Conservation (phyloP, 1,140 invertebrate genomes). For the Diachasmimorpha longicaudata region DNA sequence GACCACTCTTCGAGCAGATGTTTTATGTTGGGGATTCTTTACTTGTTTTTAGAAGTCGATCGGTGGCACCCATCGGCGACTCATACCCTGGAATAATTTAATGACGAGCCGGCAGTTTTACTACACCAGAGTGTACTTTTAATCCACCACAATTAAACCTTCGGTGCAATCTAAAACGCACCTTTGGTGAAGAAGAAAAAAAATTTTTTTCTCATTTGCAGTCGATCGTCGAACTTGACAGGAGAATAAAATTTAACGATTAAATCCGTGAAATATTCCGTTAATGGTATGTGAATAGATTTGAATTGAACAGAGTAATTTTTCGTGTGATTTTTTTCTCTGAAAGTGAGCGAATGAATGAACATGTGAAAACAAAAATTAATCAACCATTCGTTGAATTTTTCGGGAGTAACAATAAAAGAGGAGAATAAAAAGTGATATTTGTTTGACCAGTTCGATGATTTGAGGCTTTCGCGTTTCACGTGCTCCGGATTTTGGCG, state of each 20-base stretch:
- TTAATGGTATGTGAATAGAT: too few species aligned
- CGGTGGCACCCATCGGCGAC: conserved; percentile 40
- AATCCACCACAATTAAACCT: conserved; percentile 50
- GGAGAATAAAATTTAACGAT: too few species aligned
- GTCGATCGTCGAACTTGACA: background rate
- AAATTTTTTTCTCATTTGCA: background rate
- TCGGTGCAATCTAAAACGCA: background rate
- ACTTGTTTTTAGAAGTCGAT: conserved; percentile 34
- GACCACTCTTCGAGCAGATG: conserved; percentile 4
- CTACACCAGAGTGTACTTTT: background rate
- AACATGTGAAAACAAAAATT: background rate
- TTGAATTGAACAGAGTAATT: too few species aligned
- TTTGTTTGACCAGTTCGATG: conserved; percentile 7
- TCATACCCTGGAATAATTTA: conserved; percentile 54
- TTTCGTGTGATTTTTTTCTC: too few species aligned
- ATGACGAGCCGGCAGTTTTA: conserved; percentile 42
- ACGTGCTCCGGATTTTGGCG: background rate
- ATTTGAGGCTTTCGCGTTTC: background rate
- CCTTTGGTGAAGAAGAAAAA: background rate
- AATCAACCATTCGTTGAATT: background rate
- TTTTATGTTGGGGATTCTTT: conserved; percentile 11
- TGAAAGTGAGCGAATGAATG: too few species aligned
- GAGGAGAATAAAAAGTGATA: background rate
- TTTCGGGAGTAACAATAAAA: background rate
- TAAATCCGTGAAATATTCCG: too few species aligned